A percentile compares a stretch with the other conserved stretches of the same genome.
Evolutionary conservation across 2,113 vertebrate species (phyloP).

Genomic region (Cardinalis cardinalis): DNA sequence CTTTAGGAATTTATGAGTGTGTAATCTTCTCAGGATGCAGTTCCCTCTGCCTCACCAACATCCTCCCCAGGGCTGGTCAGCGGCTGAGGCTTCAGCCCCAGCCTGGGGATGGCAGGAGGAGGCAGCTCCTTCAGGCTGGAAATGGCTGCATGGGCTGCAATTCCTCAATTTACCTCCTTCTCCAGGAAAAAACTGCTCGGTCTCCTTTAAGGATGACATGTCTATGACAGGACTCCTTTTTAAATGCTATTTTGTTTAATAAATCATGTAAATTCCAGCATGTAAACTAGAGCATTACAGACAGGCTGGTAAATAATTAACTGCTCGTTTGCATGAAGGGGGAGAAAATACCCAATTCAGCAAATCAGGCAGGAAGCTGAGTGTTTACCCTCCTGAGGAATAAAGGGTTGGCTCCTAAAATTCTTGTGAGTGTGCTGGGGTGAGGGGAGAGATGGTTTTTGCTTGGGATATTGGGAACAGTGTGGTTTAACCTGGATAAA

Average conservation of each 20-base stretch:
- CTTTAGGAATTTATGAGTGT: background rate
- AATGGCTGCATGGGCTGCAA: background rate
- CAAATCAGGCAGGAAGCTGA: background rate
- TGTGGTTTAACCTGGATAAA: background rate
- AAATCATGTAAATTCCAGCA: constrained; percentile 51
- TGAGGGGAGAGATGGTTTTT: background rate
- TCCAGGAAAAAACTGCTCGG: background rate
- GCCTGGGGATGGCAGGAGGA: background rate
- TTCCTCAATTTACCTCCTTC: background rate
- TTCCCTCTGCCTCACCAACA: background rate
- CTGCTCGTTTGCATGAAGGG: background rate
- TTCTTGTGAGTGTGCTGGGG: background rate
- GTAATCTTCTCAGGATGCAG: background rate
- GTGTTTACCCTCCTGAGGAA: background rate
- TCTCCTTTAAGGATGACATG: constrained; percentile 16
- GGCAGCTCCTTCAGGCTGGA: background rate
- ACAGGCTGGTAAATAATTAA: constrained; percentile 60
- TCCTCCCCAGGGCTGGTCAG: background rate
- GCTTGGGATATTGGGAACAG: background rate
- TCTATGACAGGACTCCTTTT: background rate
- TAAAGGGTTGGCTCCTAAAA: background rate
- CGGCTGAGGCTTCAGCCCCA: background rate
- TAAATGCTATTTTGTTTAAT: constrained; percentile 44
- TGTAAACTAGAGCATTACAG: constrained; percentile 53
- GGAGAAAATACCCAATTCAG: constrained; percentile 6